phyloP scores from a whole-genome alignment of 1,140 invertebrate genomes.

The Drosophila pandora region DNA sequence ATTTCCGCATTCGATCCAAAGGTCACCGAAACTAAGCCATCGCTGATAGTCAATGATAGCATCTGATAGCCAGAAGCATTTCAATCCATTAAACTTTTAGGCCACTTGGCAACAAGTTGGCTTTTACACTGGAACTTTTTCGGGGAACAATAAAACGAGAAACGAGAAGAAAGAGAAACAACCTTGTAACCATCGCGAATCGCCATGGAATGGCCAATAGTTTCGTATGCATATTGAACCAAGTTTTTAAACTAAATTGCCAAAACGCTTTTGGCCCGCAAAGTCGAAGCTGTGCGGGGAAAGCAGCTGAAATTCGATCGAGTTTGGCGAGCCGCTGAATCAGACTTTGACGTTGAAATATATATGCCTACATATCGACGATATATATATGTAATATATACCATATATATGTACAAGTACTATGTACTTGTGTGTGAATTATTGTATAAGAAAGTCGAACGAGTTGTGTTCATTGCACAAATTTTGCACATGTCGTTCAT shows the following conservation, averaged over 20 bases:
- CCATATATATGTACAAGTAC: neutral
- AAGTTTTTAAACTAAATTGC: slow-evolving; percentile 10
- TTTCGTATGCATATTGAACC: slow-evolving; percentile 12
- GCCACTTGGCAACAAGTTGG: slow-evolving; percentile 17
- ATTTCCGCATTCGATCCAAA: neutral
- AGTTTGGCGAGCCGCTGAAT: slow-evolving; percentile 37
- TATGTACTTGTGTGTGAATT: slow-evolving; percentile 7
- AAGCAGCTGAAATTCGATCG: slow-evolving; percentile 18
- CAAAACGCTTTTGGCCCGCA: slow-evolving; percentile 7
- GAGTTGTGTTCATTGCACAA: slow-evolving; percentile 50
- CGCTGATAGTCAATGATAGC: neutral
- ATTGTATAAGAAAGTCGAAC: slow-evolving; percentile 50
- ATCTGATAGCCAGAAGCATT: slow-evolving; percentile 1
- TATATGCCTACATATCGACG: slow-evolving; percentile 11
- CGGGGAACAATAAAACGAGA: neutral
- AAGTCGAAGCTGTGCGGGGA: slow-evolving; percentile 5
- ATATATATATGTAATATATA: neutral
- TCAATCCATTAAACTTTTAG: slow-evolving; percentile 5
- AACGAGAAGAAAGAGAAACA: slow-evolving; percentile 3
- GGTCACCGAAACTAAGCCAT: neutral
- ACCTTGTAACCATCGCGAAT: neutral
- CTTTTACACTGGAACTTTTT: neutral
- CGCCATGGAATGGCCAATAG: slow-evolving; percentile 3
- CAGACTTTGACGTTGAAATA: slow-evolving; percentile 37
- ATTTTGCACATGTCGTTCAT: slow-evolving; percentile 67